phyloP scores from a whole-genome alignment of 2,797 vertebrate species.

The Arrhamphus sclerolepis region DNA sequence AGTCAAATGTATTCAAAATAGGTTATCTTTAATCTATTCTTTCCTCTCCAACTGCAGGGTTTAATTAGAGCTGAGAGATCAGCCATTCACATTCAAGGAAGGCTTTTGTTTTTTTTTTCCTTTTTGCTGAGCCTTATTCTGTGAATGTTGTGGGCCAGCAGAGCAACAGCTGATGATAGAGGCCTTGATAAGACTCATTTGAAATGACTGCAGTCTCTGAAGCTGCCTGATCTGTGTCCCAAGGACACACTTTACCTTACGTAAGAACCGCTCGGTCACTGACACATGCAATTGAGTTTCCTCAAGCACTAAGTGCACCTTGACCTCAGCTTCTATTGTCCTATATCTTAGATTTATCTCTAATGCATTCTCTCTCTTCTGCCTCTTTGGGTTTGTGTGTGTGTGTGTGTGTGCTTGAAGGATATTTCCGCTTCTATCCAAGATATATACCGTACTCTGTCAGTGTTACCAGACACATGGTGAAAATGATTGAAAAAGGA shows the following conservation, averaged over 20 bases:
- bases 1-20: background rate
- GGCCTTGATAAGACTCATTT: slow-evolving; percentile 64
- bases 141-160: slow-evolving; percentile 20
- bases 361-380: slow-evolving; percentile 1
- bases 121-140: slow-evolving; percentile 21
- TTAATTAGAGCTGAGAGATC: slow-evolving; percentile 32
- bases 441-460: slow-evolving; percentile 9
- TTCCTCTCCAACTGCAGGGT: slow-evolving; percentile 31
- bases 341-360: slow-evolving; percentile 22
- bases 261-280: slow-evolving; percentile 59
- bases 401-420: slow-evolving; percentile 5
- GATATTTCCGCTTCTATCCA: slow-evolving; percentile 6
- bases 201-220: slow-evolving; percentile 50
- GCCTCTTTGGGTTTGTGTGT: slow-evolving; percentile 2
- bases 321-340: slow-evolving; percentile 45
- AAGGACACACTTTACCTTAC: slow-evolving; percentile 64
- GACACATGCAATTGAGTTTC: slow-evolving; percentile 47
- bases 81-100: slow-evolving; percentile 4
- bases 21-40: background rate
- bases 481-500: slow-evolving; percentile 27
- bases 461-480: slow-evolving; percentile 9
- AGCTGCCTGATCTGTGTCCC: slow-evolving; percentile 44
- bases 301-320: slow-evolving; percentile 41
- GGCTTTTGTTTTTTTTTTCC: no score
- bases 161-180: slow-evolving; percentile 46